Evolutionary conservation across 2,888 invertebrate species (phyloP), one percentile per base, ranked within the genome.

Genomic region (Smittia sp.): DNA sequence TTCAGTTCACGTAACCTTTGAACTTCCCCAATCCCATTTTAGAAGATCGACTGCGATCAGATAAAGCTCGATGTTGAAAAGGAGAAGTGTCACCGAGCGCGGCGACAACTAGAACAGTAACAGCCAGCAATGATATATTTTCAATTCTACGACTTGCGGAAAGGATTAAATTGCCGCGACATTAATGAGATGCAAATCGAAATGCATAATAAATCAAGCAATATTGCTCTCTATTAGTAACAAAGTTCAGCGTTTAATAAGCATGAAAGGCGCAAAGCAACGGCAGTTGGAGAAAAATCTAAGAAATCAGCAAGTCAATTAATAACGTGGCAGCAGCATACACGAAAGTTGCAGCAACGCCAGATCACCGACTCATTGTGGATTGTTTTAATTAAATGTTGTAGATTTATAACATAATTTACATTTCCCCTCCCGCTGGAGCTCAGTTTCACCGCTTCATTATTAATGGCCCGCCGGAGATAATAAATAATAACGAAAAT

Each of bases 131-230:
- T n/a, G n/a, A n/a, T n/a, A n/a, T n/a, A n/a, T n/a, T n/a, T n/a
- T n/a, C 15, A 46, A 46, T 6, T 46, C 46, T 46, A 46, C 46
- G 24, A 68, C 27, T 38, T 69, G 25, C 24, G 24, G 69, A 54
- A 69, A 69, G 69, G 69, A 54, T 69, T 69, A 69, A 69, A 41
- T 69, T 69, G 69, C 69, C 54, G 69, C 52, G 54, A 69, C 54
- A 27, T 27, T 69, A 69, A 69, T 69, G 69, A 52, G 69, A 69
- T 69, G 69, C 69, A 69, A 54, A 69, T 69, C 69, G 27, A 69
- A 69, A 54, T 69, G 68, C 32, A 68, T 46, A 68, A 68, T 52
- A 68, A 22, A 68, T 68, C n/a, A 41, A 68, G 7, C 52, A 46
- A 25, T 46, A 46, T 46, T 22, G 69, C 25, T 24, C 27, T 11